Conservation (phyloP, 2,797 vertebrate species). For the Lindbergichthys nudifrons region DNA sequence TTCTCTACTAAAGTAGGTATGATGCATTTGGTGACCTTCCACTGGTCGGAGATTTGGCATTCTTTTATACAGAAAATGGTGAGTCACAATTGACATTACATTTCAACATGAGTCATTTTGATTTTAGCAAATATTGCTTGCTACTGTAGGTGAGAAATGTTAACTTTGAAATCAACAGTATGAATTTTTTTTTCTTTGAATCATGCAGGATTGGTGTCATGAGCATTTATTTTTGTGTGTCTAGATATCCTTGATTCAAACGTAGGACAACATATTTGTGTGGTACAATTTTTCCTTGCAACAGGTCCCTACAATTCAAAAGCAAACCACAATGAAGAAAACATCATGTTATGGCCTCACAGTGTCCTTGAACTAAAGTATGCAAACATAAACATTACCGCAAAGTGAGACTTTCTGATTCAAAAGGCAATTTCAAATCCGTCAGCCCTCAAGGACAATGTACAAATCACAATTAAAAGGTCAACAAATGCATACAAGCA, state of each 20-base stretch:
- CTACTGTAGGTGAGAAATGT: background rate
- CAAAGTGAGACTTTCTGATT: constrained; percentile 14
- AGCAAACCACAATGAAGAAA: constrained; percentile 19
- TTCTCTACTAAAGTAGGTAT: background rate
- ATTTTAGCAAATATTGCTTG: background rate
- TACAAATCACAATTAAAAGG: constrained; percentile 60
- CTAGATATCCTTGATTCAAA: constrained; percentile 6
- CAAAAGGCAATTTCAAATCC: constrained; percentile 33
- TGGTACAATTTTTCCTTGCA: background rate
- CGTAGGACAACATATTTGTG: background rate
- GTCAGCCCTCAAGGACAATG: constrained; percentile 30
- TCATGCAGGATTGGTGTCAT: background rate
- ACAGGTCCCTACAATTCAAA: constrained; percentile 15
- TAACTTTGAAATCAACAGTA: background rate
- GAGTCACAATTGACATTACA: constrained; percentile 7
- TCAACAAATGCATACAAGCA: constrained; percentile 36
- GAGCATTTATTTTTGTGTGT: constrained; percentile 11
- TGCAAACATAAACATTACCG: constrained; percentile 8
- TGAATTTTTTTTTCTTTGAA: constrained; percentile 4
- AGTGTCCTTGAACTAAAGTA: background rate
- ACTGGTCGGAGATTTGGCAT: background rate
- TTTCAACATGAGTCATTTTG: background rate
- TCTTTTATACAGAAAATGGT: background rate
- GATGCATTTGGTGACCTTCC: constrained; percentile 13
- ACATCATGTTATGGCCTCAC: background rate